phyloP scores from a whole-genome alignment of 2,113 vertebrate species.

The Burhinus bistriatus region DNA sequence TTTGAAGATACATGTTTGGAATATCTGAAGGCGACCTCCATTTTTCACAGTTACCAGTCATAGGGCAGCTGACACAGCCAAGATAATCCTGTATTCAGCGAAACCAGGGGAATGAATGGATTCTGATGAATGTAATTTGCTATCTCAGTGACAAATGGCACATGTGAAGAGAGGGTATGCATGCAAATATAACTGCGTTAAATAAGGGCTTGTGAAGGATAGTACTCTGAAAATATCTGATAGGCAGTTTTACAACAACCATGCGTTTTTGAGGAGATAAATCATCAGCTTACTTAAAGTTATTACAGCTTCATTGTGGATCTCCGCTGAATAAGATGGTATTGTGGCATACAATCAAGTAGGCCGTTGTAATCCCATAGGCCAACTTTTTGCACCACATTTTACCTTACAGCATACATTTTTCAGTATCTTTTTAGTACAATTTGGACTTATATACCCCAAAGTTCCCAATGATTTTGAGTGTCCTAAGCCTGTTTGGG shows the following conservation, averaged over 20 bases:
- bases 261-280: constrained; percentile 27
- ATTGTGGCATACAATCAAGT: constrained; percentile 19
- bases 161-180: constrained; percentile 58
- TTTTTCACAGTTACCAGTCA: constrained; percentile 71
- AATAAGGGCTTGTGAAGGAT: constrained; percentile 64
- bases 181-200: constrained; percentile 66
- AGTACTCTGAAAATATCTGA: constrained; percentile 46
- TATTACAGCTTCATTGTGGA: constrained; percentile 47
- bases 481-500: not conserved
- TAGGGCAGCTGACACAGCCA: constrained; percentile 74
- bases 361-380: not conserved
- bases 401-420: not conserved
- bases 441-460: not conserved
- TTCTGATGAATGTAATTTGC: constrained; percentile 74
- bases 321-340: not conserved
- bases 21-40: constrained; percentile 67
- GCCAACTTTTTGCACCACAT: not conserved
- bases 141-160: constrained; percentile 70
- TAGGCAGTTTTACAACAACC: constrained; percentile 44
- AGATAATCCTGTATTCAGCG: constrained; percentile 75
- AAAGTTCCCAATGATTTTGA: not conserved
- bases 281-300: constrained; percentile 46
- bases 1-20: constrained; percentile 68
- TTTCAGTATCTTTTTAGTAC: not conserved
- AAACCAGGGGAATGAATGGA: constrained; percentile 64